These are phyloP conservation scores for Myocastor coypus DNA, from an alignment of 2,113 vertebrate species.

Conservation along the genomic window DNA sequence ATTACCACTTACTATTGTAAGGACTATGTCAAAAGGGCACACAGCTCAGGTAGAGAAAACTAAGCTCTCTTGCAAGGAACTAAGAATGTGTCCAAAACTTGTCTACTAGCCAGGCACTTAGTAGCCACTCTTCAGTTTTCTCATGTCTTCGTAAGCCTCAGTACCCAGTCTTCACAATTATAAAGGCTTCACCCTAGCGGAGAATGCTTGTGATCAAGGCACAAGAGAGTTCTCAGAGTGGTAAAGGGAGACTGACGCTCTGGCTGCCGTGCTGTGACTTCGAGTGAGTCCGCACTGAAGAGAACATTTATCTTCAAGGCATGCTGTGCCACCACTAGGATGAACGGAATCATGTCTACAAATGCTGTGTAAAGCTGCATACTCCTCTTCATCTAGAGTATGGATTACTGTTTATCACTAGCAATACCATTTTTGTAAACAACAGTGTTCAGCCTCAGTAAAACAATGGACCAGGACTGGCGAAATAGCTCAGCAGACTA, in stretches of 20 bases:
- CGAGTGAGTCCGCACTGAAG: constrained; percentile 12
- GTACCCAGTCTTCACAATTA: not conserved
- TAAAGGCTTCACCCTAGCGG: not conserved
- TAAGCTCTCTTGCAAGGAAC: not conserved
- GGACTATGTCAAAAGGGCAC: not conserved
- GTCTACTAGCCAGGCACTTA: not conserved
- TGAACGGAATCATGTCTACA: constrained; percentile 22
- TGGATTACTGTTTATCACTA: constrained; percentile 40
- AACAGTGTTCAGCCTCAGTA: not conserved
- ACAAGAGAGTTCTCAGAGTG: not conserved
- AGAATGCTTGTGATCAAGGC: not conserved
- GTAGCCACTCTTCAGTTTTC: constrained; percentile 1
- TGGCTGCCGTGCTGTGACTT: not conserved
- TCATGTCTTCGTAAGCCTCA: constrained; percentile 31
- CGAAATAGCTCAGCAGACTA: too few species aligned
- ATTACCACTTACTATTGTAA: not conserved
- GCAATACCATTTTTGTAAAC: not conserved
- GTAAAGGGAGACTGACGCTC: not conserved
- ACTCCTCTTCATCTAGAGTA: not conserved
- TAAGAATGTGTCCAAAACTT: not conserved
- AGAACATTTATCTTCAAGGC: constrained; percentile 27
- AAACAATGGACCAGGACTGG: not conserved
- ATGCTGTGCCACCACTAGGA: not conserved
- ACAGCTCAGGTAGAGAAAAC: not conserved
- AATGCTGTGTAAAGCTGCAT: not conserved